These are phyloP conservation scores for Argya squamiceps DNA, from an alignment of 2,797 vertebrate genomes.

Conservation along the genomic window DNA sequence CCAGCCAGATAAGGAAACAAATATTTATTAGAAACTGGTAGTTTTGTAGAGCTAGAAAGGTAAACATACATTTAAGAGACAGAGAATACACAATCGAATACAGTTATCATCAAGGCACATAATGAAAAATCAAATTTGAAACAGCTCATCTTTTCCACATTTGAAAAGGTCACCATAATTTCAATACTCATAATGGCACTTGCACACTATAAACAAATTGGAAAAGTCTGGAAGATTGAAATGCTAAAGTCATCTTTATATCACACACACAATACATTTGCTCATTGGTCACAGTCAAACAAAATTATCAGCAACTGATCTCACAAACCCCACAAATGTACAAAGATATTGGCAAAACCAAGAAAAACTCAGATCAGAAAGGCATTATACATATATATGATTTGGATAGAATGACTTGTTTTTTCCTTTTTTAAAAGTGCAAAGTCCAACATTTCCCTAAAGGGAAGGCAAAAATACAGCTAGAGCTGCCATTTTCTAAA, in stretches of 20 bases:
- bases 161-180: neutral
- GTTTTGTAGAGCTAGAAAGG: constrained; percentile 33
- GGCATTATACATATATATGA: neutral
- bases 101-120: constrained; percentile 33
- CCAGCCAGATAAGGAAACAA: constrained; percentile 37
- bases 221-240: neutral
- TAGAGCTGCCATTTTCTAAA: constrained; percentile 6
- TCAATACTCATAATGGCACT: constrained; percentile 39
- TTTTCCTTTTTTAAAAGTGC: neutral
- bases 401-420: neutral
- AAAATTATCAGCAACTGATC: neutral
- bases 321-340: neutral
- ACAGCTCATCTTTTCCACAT: neutral
- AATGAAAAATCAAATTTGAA: neutral
- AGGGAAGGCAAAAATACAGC: constrained; percentile 6
- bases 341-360: neutral
- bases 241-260: neutral
- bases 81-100: constrained; percentile 16
- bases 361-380: neutral
- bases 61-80: constrained; percentile 24
- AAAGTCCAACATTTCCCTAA: neutral
- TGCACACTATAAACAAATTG: constrained; percentile 3
- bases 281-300: constrained; percentile 17
- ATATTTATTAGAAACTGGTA: constrained; percentile 64
- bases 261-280: neutral